Evolutionary conservation across 35 echinoderm and acorn worm species (phyloP), one percentile per base, ranked within the genome.

Genomic region (Holothuria glaberrima): DNA sequence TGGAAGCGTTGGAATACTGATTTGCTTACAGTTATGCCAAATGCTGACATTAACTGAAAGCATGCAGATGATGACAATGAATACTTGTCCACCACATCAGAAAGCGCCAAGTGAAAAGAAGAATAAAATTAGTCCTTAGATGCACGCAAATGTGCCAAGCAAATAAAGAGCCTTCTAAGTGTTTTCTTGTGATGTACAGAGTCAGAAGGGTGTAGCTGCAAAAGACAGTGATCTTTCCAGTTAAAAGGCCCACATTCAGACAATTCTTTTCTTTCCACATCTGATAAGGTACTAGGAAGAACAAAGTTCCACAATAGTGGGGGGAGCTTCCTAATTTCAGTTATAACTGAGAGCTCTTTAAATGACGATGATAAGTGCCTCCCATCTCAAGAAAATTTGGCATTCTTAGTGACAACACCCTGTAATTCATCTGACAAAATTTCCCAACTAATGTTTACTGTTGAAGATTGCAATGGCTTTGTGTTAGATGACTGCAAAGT

Each of bases 301-400:
- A 82, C 78, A 82, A 82, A 82, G 16, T 82, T 82, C 78, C 78
- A 82, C 78, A 82, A 58, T 32, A 82, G 48, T 82, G 78, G 48
- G 10, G n/a, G 46, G 48, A 58, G 54, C 6, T 33, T 58, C 5
- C 12, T 4, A 82, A 82, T 82, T 82, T 82, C 48, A 5, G 45
- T 25, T 26, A 12, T 30, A 25, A 29, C 17, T 57, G 45, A 58
- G 6, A 82, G 4, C 30, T n/a, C 46, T 82, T 7, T 18, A 22
- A 82, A 0, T 18, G 78, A 54, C 0, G 78, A 82, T 9, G 21
- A 58, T 59, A 6, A 46, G n/a, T 21, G 46, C 52, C 54, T 28
- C n/a, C n/a, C n/a, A 28, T 56, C 17, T 21, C 18, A n/a, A 82
- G 30, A n/a, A 59, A 5, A 41, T 41, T 56, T 80, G 14, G 75